Evolutionary conservation across 2,113 vertebrate genomes (phyloP), one percentile per base, ranked within the genome.

Genomic region (Cisticola juncidis): DNA sequence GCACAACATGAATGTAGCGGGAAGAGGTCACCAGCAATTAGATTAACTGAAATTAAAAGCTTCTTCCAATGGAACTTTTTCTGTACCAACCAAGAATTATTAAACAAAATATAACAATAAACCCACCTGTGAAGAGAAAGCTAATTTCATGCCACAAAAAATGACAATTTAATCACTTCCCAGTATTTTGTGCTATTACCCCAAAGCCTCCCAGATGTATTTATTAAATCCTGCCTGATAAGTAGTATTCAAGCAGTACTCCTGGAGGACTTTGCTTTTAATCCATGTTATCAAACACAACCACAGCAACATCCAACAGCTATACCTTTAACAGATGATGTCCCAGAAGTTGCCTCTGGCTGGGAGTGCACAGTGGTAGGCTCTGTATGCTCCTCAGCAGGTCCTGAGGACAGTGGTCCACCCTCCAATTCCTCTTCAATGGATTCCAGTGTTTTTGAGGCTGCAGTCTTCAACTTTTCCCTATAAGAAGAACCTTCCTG

Each of bases 401-500:
- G 50, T 56, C 38, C 91, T 3, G 62, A 88, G 26, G 92, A 68
- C 44, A 77, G 53, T 40, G 72, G 38, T 76, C 71, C 84, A 81
- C 54, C 47, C n/a, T 90, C 90, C 81, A 87, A 60, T 29, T 95
- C 81, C 69, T 93, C 88, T 70, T 77, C 35, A 77, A 91, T 88
- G 38, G 92, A 92, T 71, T 97, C 92, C 88, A 86, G 95, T 94
- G 94, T 48, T 89, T 87, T 84, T 42, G 57, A 78, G 70, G 91
- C 33, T 77, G 23, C 1, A 33, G 36, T 24, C 81, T 82, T 92
- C 56, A 64, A 51, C 18, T 14, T 81, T 8, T 92, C 73, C 38
- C 36, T 42, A 0, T 12, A 53, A 68, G 74, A 79, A 36, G 44
- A 65, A 12, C 65, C 60, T 38, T 28, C 80, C 29, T 60, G 51